A percentile compares a stretch with the other conserved stretches of the same genome.
phyloP scores from a whole-genome alignment of 2,113 vertebrate species.

The Neogale vison region DNA sequence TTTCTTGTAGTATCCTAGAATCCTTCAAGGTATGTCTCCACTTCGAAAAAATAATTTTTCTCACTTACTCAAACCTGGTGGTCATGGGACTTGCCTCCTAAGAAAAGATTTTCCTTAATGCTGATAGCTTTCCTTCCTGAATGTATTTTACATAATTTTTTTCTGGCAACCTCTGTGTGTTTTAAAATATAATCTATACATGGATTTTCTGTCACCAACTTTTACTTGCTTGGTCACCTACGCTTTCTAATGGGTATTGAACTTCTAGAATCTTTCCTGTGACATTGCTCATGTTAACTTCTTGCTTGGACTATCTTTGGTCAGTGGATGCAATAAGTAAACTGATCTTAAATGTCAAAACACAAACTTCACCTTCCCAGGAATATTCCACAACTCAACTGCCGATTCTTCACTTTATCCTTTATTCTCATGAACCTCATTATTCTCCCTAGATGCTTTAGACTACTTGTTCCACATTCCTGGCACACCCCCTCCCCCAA shows the following conservation, averaged over 20 bases:
- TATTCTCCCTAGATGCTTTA: not conserved
- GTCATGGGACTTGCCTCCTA: not conserved
- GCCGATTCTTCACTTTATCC: not conserved
- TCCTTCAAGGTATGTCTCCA: not conserved
- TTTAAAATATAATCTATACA: not conserved
- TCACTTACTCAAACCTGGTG: not conserved
- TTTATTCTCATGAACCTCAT: slow-evolving; percentile 11
- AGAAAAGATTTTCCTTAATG: not conserved
- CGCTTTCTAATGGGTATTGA: not conserved
- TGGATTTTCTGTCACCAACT: not conserved
- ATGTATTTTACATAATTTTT: not conserved
- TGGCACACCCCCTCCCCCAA: not conserved
- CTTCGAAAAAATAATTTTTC: not conserved
- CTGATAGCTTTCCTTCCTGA: not conserved
- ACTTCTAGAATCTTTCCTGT: not conserved
- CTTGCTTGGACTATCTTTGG: not conserved
- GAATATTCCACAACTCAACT: not conserved
- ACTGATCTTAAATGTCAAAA: not conserved
- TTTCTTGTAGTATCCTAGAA: not conserved
- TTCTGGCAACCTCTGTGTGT: not conserved
- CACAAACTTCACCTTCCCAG: not conserved
- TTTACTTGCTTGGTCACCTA: not conserved
- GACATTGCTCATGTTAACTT: not conserved
- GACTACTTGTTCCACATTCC: not conserved
- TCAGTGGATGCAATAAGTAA: not conserved